Percentiles rank a stretch among this genome's conserved stretches.
These are phyloP conservation scores for Drosophila nigrodunni DNA, from an alignment of 1,140 invertebrate genomes.

Conservation along the genomic window DNA sequence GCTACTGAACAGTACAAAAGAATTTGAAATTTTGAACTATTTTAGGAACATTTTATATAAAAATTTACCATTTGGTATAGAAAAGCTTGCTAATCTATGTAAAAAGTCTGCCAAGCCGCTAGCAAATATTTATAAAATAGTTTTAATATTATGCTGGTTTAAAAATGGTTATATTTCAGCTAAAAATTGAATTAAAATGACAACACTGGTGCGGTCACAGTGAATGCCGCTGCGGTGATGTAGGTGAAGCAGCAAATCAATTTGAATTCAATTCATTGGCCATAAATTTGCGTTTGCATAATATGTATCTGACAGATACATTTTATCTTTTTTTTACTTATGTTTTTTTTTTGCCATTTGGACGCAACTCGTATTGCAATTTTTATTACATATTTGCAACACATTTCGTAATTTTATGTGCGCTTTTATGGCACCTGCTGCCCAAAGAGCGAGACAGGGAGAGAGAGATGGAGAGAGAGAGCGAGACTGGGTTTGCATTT, in stretches of 20 bases:
- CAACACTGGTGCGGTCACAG: too few species aligned
- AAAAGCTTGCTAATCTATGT: too few species aligned
- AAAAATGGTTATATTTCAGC: too few species aligned
- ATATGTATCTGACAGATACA: constrained; percentile 57
- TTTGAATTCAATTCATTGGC: constrained; percentile 68
- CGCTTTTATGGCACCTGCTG: constrained; percentile 63
- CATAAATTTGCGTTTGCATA: constrained; percentile 73
- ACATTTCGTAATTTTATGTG: constrained; percentile 61
- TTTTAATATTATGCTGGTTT: too few species aligned
- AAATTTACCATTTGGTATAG: too few species aligned
- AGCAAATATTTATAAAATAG: too few species aligned
- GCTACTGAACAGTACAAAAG: too few species aligned
- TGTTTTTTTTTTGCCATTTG: constrained; percentile 29
- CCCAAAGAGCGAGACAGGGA: neutral
- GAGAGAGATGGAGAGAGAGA: neutral
- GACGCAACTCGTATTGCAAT: constrained; percentile 67
- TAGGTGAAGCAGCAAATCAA: constrained; percentile 39
- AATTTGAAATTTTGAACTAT: too few species aligned
- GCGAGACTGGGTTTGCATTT: constrained; percentile 17
- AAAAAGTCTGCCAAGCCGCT: too few species aligned
- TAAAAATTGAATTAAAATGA: too few species aligned
- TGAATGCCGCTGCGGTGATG: too few species aligned
- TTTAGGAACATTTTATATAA: too few species aligned
- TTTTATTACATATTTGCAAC: constrained; percentile 64
- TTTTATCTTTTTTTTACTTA: constrained; percentile 34